A percentile compares a stretch with the other conserved stretches of the same genome.
phyloP scores from a whole-genome alignment of 2,113 vertebrate genomes.

The Nothocercus julius region DNA sequence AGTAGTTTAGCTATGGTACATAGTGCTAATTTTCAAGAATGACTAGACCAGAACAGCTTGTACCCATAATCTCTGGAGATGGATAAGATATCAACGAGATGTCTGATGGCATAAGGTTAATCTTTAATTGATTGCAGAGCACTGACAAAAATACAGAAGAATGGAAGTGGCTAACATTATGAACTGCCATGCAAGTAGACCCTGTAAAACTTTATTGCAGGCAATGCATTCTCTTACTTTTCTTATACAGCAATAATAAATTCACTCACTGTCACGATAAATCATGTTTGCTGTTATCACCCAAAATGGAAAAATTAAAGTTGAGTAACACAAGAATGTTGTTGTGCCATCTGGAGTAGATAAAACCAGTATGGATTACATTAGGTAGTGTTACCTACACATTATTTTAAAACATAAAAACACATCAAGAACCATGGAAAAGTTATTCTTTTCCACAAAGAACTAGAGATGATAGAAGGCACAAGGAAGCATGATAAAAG shows the following conservation, averaged over 20 bases:
- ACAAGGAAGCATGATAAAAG: background rate
- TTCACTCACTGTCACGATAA: background rate
- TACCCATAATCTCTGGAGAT: background rate
- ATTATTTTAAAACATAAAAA: conserved; percentile 1
- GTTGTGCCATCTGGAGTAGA: background rate
- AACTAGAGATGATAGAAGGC: accelerated
- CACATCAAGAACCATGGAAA: background rate
- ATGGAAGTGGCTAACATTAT: background rate
- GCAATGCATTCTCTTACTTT: background rate
- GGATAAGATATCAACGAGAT: background rate
- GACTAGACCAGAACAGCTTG: background rate
- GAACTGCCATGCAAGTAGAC: background rate
- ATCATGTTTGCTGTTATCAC: background rate
- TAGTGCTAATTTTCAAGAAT: background rate
- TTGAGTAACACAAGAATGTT: background rate
- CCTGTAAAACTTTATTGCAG: background rate
- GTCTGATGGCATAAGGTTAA: background rate
- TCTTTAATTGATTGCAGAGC: background rate
- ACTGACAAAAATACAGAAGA: background rate
- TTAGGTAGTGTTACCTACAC: background rate
- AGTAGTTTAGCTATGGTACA: background rate
- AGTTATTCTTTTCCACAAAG: background rate
- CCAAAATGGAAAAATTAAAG: background rate
- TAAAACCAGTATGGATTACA: background rate
- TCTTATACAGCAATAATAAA: background rate